Evolutionary conservation across 2,888 invertebrate species (phyloP), one percentile per base, ranked within the genome.

Genomic region (Drosophila heteroneura): DNA sequence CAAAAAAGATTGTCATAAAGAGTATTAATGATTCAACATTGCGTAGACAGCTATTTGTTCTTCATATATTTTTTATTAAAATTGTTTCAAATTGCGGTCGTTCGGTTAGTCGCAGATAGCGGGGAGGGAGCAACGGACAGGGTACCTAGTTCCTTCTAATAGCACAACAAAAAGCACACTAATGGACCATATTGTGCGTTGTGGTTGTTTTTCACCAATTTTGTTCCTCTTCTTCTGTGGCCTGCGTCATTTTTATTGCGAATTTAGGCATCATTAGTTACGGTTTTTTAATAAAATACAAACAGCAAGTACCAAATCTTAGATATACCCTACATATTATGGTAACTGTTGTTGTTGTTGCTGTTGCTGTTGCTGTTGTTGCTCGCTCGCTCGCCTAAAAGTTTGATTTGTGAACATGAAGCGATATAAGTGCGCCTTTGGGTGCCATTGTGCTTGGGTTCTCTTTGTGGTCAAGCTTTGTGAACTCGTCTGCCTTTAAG

Each of bases 211-310:
- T 60, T 57, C 33, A 26, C 33, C 22, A 47, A 44, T 30, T 16
- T 26, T 61, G 22, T 32, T 12, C 28, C 28, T 37, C 39, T n/a
- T 70, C 53, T 22, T 28, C 37, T 22, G 35, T 49, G 63, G 63
- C 16, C 51, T 59, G 69, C 83, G 72, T 85, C 90, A 91, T 79
- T 86, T 86, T 86, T 89, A 86, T 86, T 87, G 85, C 88, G 88
- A 86, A 91, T 88, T 88, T 91, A 87, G 86, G 90, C 90, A 91
- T 88, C 87, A 88, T 88, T 88, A 91, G 87, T 90, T 90, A 90
- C 89, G 87, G 81, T 79, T 89, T 90, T 91, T 88, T 91, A 89
- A 87, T 91, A 91, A 91, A 91, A 90, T 63, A 82, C 79, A 66
- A 83, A 90, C 74, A 76, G 74, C 67, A 74, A 84, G 73, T 83